phyloP scores from a whole-genome alignment of 2,113 vertebrate species.

The Pangasianodon gigas region DNA sequence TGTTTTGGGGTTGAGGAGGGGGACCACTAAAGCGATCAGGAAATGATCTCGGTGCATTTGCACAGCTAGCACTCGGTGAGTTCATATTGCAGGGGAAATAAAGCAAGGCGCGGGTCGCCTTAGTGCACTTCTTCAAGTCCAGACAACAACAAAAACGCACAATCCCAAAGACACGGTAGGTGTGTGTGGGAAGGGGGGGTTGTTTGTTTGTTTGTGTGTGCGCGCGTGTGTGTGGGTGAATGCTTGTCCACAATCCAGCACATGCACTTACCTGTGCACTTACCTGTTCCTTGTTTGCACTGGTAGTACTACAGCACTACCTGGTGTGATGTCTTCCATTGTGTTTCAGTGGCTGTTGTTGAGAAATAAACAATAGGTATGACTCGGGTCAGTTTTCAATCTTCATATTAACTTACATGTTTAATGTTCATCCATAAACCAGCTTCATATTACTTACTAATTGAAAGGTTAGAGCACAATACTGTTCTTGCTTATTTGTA shows the following conservation, averaged over 20 bases:
- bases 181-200: constrained; percentile 28
- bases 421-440: too few relatives aligned
- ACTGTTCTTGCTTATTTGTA: background rate
- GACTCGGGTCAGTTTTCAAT: background rate
- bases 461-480: background rate
- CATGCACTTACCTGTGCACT: constrained; percentile 3
- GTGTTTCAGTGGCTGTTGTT: background rate
- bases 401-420: background rate
- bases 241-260: background rate
- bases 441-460: background rate
- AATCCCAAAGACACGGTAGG: constrained; percentile 58
- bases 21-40: constrained; percentile 31
- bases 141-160: constrained; percentile 47
- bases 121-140: constrained; percentile 45
- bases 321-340: background rate
- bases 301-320: background rate
- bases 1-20: background rate
- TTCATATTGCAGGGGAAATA: constrained; percentile 4
- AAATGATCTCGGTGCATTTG: constrained; percentile 58
- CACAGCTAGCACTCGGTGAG: constrained; percentile 55
- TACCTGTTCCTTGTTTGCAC: background rate
- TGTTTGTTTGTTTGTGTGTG: background rate
- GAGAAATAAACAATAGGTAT: background rate
- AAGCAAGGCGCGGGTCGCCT: constrained; percentile 48
- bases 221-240: background rate